phyloP scores from a whole-genome alignment of 2,113 vertebrate species.

The Lepus americanus region DNA sequence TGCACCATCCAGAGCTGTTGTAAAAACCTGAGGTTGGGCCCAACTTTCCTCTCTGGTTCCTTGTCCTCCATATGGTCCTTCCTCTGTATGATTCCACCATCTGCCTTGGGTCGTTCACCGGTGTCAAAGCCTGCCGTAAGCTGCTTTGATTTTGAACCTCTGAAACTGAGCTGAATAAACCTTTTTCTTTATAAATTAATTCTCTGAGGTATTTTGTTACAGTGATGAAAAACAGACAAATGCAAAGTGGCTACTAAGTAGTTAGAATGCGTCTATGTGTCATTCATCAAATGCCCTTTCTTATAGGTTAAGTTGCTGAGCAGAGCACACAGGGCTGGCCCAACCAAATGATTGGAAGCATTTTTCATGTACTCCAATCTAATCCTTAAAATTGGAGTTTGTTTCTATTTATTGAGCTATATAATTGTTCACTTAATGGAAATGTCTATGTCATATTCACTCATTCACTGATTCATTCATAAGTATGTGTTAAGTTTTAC shows the following conservation, averaged over 20 bases:
- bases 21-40: too few relatives aligned
- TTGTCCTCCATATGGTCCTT: too few relatives aligned
- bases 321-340: background rate
- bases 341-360: background rate
- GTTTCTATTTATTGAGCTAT: background rate
- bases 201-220: too few relatives aligned
- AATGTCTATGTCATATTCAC: background rate
- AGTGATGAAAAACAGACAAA: too few relatives aligned
- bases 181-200: too few relatives aligned
- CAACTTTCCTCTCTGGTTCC: too few relatives aligned
- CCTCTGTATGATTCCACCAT: too few relatives aligned
- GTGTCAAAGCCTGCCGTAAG: too few relatives aligned
- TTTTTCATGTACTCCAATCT: background rate
- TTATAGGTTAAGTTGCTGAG: background rate
- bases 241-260: background rate
- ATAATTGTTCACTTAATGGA: background rate
- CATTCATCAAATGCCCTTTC: conserved; percentile 32
- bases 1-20: too few relatives aligned
- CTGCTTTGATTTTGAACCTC: too few relatives aligned
- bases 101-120: too few relatives aligned
- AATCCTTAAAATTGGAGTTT: background rate
- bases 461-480: background rate
- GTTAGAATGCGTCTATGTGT: background rate
- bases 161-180: too few relatives aligned
- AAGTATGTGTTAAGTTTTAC: background rate